Percentiles rank a stretch among this genome's conserved stretches.
These are phyloP conservation scores for Cephalopholis sonnerati DNA, from an alignment of 2,113 vertebrate species.

Conservation along the genomic window DNA sequence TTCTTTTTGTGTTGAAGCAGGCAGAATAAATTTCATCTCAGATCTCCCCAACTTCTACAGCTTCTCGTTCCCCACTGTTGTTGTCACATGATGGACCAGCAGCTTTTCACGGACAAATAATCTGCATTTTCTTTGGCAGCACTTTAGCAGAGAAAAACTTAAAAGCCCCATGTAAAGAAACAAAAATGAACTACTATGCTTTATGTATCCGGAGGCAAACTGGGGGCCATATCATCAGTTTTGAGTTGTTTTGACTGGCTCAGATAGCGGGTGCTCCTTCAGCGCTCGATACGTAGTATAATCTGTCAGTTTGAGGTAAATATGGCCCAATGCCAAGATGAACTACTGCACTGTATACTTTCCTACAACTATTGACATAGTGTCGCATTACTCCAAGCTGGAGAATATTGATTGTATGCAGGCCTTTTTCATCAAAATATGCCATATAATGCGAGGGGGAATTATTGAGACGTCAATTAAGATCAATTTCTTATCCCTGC, in stretches of 20 bases:
- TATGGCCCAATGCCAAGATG: slow-evolving; percentile 65
- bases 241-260: slow-evolving; percentile 60
- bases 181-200: not conserved
- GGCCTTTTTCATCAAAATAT: slow-evolving; percentile 71
- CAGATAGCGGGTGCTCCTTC: not conserved
- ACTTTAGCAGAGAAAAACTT: slow-evolving; percentile 14
- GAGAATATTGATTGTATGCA: slow-evolving; percentile 64
- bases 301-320: slow-evolving; percentile 62
- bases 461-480: slow-evolving; percentile 77
- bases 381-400: slow-evolving; percentile 60
- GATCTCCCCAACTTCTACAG: slow-evolving; percentile 22
- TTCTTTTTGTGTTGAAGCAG: slow-evolving; percentile 50
- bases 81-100: slow-evolving; percentile 19
- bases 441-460: slow-evolving; percentile 58
- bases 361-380: slow-evolving; percentile 59
- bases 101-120: slow-evolving; percentile 35
- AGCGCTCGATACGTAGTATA: slow-evolving; percentile 15
- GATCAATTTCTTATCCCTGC: slow-evolving; percentile 67
- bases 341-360: slow-evolving; percentile 50
- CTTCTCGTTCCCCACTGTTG: slow-evolving; percentile 19
- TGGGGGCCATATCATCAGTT: slow-evolving; percentile 22
- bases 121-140: slow-evolving; percentile 12
- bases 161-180: slow-evolving; percentile 2
- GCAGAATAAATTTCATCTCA: slow-evolving; percentile 55
- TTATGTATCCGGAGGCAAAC: slow-evolving; percentile 16